Conservation (phyloP, 2,797 vertebrate genomes). For the Acipenser oxyrinchus region DNA sequence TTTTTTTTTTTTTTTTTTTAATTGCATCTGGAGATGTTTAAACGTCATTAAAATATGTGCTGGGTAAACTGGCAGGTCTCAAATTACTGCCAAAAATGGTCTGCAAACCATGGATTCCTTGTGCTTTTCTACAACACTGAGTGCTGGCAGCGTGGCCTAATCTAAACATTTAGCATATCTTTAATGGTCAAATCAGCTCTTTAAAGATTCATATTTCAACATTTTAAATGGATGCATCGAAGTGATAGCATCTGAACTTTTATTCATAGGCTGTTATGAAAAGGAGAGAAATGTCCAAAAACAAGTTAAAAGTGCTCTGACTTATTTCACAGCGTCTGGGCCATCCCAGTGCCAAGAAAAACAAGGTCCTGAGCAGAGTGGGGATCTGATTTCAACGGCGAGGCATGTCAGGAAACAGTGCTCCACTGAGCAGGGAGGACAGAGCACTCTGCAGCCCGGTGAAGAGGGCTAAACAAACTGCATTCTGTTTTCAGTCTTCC, state of each 20-base stretch:
- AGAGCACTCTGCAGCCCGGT: not conserved
- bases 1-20: constrained; percentile 41
- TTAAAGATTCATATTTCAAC: constrained; percentile 11
- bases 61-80: constrained; percentile 48
- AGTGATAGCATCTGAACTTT: constrained; percentile 34
- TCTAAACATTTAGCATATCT: constrained; percentile 1
- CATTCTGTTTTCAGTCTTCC: not conserved
- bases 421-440: constrained; percentile 40
- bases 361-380: constrained; percentile 57
- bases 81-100: constrained; percentile 45
- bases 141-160: constrained; percentile 6
- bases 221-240: constrained; percentile 28
- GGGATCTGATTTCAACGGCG: constrained; percentile 74
- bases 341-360: constrained; percentile 66
- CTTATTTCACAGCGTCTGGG: constrained; percentile 63
- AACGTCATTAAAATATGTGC: constrained; percentile 71
- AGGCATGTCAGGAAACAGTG: constrained; percentile 56
- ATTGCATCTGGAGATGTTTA: constrained; percentile 73
- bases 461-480: constrained; percentile 1
- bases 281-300: constrained; percentile 31
- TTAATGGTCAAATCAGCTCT: constrained; percentile 14
- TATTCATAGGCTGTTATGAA: constrained; percentile 37
- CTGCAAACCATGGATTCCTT: constrained; percentile 32
- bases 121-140: constrained; percentile 23
- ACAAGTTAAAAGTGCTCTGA: constrained; percentile 40